A percentile compares a stretch with the other conserved stretches of the same genome.
These are phyloP conservation scores for Axea sp. DNA, from an alignment of 2,888 invertebrate genomes.

Conservation along the genomic window DNA sequence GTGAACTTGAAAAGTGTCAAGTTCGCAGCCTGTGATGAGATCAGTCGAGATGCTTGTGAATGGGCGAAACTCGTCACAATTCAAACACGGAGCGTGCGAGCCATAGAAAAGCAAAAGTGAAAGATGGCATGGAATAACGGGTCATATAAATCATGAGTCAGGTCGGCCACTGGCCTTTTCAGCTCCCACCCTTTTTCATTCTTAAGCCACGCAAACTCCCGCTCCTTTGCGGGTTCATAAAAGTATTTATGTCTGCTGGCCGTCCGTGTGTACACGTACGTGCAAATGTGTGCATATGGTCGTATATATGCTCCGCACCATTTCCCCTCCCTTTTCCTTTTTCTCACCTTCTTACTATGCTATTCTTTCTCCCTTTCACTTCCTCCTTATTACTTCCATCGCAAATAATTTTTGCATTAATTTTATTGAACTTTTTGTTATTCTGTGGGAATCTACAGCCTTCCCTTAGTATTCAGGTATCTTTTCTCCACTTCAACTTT, in stretches of 20 bases:
- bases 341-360: conserved; percentile 6
- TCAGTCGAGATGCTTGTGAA: conserved; percentile 43
- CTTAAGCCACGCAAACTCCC: conserved; percentile 29
- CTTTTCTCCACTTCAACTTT: no score
- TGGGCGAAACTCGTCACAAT: conserved; percentile 26
- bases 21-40: conserved; percentile 30
- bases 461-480: no score
- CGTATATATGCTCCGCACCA: neutral
- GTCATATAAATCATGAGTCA: conserved; percentile 74
- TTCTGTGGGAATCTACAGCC: neutral
- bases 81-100: conserved; percentile 30
- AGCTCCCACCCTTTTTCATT: conserved; percentile 29
- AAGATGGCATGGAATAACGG: conserved; percentile 71
- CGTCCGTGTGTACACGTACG: neutral
- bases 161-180: conserved; percentile 74
- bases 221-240: conserved; percentile 28
- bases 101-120: conserved; percentile 69
- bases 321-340: conserved; percentile 32
- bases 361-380: conserved; percentile 43
- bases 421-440: conserved; percentile 38
- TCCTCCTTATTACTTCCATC: conserved; percentile 25
- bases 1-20: conserved; percentile 43
- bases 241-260: neutral
- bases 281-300: neutral
- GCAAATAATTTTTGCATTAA: conserved; percentile 27